Evolutionary conservation across 2,113 vertebrate species (phyloP).

Genomic region (Nothocercus nigrocapillus): DNA sequence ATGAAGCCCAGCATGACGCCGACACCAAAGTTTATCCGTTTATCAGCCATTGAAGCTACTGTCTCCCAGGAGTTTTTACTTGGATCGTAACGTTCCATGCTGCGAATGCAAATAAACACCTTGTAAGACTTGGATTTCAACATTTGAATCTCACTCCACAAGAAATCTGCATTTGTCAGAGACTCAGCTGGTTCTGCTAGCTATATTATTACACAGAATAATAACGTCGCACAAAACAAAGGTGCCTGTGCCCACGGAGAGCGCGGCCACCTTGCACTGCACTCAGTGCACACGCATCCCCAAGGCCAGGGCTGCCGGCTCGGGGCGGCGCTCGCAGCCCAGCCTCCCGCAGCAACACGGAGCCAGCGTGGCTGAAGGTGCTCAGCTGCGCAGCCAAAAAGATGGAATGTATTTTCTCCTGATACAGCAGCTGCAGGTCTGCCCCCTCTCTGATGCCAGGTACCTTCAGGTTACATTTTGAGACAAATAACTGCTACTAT

Average conservation of each 20-base stretch:
- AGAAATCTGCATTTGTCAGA: not conserved
- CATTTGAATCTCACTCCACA: not conserved
- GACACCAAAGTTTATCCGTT: constrained; percentile 97
- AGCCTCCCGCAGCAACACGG: not conserved
- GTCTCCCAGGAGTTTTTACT: constrained; percentile 97
- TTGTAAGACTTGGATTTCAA: fast-evolving
- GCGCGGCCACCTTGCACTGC: fast-evolving
- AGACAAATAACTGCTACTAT: not conserved
- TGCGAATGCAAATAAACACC: constrained; percentile 68
- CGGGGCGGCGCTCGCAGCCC: fast-evolving
- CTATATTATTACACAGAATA: fast-evolving
- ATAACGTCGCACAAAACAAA: fast-evolving
- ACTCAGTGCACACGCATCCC: fast-evolving
- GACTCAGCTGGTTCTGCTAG: not conserved
- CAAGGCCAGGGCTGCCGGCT: not conserved
- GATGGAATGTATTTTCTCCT: not conserved
- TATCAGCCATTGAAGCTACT: constrained; percentile 97
- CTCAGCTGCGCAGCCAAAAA: not conserved
- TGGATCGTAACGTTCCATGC: constrained; percentile 95
- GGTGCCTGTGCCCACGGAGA: not conserved
- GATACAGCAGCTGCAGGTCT: not conserved
- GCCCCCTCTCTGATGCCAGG: fast-evolving
- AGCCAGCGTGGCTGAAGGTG: not conserved
- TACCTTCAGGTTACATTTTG: not conserved
- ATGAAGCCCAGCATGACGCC: constrained; percentile 98